phyloP scores from a whole-genome alignment of 1,140 invertebrate species.

The Cydia strobilella region DNA sequence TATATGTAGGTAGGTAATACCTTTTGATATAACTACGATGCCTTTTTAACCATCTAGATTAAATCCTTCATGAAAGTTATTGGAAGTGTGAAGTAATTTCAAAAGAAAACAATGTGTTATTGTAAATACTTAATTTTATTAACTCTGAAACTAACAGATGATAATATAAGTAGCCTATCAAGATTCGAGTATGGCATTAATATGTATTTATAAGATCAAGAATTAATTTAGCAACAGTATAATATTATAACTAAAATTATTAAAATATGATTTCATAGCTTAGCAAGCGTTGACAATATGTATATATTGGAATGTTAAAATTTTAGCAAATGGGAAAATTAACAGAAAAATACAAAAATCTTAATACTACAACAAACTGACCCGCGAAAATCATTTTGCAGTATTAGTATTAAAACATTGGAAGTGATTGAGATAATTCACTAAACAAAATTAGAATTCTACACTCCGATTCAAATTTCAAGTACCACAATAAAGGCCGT shows the following conservation, averaged over 20 bases:
- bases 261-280: conserved; percentile 17
- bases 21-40: no score
- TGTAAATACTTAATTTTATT: conserved; percentile 80
- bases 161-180: conserved; percentile 77
- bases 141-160: conserved; percentile 79
- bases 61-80: no score
- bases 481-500: not conserved
- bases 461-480: not conserved
- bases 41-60: no score
- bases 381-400: not conserved
- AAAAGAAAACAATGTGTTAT: conserved; percentile 56
- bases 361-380: not conserved
- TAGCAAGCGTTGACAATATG: conserved; percentile 50
- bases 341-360: no score
- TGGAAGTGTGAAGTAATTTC: not conserved
- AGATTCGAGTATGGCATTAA: conserved; percentile 70
- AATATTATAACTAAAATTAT: conserved; percentile 25
- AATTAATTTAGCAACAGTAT: conserved; percentile 71
- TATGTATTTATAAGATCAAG: conserved; percentile 77
- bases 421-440: not conserved
- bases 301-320: no score
- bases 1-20: no score
- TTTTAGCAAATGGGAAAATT: no score
- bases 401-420: not conserved
- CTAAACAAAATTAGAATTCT: not conserved